Base-by-base conservation (phyloP, 2,797 vertebrate genomes). In the Chelonia mydas region DNA sequence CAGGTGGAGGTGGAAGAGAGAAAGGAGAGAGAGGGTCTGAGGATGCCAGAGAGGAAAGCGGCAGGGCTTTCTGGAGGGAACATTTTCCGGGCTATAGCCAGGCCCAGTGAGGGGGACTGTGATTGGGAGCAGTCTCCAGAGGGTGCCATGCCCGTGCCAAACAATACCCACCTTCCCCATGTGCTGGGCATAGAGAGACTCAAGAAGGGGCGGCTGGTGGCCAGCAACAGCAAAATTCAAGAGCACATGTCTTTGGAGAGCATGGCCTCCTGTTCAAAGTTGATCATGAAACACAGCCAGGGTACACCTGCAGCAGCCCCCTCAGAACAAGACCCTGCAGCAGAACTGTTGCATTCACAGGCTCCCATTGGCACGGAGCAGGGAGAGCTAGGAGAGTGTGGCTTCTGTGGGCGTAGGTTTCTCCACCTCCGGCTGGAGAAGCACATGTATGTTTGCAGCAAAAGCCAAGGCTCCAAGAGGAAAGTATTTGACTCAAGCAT, bases 321-420 rank as follows among this genome's bases (percentile, higher is more conserved):
- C 54, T 84, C 81, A 55, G 41, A 84, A 5, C 53, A 0, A 49
- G 50, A 45, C 27, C 47, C 68, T 90, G 13, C 79, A 4, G 1
- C 95, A 93, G 92, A 96, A 47, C 28, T 50, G 74, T 55, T 41
- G 5, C 4, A 68, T 15, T 1, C 0, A 3, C 90, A 95, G 81
- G 21, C 50, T n/a, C 7, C 51, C 21, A 55, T 10, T 7, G 28
- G 83, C 33, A 80, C 5, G 5, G 87, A 96, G 57, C 94, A 92
- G 41, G 51, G 81, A 6, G 95, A 89, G 31, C 97, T 97, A 1
- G 80, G 98, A 33, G 95, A 98, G 11, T 99, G 99, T 96, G 89
- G 37, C 31, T 81, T 98, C 96, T 99, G 99, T 51, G 96, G 98
- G 5, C 98, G 98, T 19, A 98, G 50, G 5, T 99, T 99, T 97